Conservation (phyloP, 2,113 vertebrate genomes). For the Pteronura brasiliensis region DNA sequence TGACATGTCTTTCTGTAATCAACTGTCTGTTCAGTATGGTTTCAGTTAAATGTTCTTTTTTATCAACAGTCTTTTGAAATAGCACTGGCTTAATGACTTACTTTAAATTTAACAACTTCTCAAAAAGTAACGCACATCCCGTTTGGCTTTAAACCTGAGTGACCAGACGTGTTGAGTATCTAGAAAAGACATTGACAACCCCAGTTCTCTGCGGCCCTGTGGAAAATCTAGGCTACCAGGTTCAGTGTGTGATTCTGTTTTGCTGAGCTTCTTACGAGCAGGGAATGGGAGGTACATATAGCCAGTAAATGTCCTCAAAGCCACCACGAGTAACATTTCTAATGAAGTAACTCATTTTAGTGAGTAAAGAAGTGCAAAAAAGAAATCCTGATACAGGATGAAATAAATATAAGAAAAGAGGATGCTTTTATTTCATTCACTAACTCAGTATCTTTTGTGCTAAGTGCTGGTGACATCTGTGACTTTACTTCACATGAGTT, state of each 20-base stretch:
- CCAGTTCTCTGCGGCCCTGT: neutral
- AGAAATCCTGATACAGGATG: neutral
- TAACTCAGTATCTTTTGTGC: neutral
- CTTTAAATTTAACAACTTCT: conserved; percentile 74
- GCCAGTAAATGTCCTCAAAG: conserved; percentile 51
- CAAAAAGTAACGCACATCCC: conserved; percentile 16
- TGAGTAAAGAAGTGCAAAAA: conserved; percentile 61
- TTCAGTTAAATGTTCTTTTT: conserved; percentile 83
- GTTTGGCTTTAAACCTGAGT: conserved; percentile 57
- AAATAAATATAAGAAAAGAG: neutral
- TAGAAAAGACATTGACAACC: conserved; percentile 23
- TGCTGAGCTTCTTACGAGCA: neutral
- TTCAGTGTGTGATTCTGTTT: conserved; percentile 47
- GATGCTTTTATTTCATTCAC: neutral
- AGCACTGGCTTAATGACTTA: conserved; percentile 73
- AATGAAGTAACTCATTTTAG: conserved; percentile 53
- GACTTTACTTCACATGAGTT: neutral
- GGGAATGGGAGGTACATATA: neutral
- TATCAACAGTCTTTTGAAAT: conserved; percentile 81
- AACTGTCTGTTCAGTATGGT: conserved; percentile 88
- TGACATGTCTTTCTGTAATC: conserved; percentile 89
- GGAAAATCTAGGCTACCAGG: neutral
- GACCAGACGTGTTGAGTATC: conserved; percentile 6
- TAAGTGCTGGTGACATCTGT: neutral
- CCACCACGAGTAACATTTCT: conserved; percentile 22